A percentile compares a stretch with the other conserved stretches of the same genome.
phyloP scores from a whole-genome alignment of 2,888 invertebrate genomes.

The Melanotus villosus region DNA sequence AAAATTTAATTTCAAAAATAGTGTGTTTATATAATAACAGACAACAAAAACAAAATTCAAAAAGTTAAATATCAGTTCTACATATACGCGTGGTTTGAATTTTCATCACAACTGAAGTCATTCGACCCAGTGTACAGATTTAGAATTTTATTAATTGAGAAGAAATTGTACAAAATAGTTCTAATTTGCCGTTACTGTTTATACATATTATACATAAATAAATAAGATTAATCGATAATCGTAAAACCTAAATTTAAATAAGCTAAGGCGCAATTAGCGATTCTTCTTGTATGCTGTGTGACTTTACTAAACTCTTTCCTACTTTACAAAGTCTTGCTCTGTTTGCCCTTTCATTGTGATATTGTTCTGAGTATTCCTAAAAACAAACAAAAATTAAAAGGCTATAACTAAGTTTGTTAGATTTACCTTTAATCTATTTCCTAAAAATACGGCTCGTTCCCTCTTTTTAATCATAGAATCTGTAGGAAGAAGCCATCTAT shows the following conservation, averaged over 20 bases:
- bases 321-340: conserved; percentile 74
- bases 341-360: conserved; percentile 79
- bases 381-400: too few relatives aligned
- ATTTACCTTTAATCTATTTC: conserved; percentile 84
- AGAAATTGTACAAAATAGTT: background rate
- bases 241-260: conserved; percentile 18
- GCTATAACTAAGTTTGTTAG: too few relatives aligned
- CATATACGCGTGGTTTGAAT: background rate
- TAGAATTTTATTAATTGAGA: too few relatives aligned
- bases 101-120: conserved; percentile 7
- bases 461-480: conserved; percentile 95
- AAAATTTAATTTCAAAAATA: conserved; percentile 26
- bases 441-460: conserved; percentile 89
- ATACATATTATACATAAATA: too few relatives aligned
- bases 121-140: background rate
- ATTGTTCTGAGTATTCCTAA: conserved; percentile 85
- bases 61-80: conserved; percentile 18
- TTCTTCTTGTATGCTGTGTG: conserved; percentile 90
- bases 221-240: background rate
- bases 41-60: conserved; percentile 28
- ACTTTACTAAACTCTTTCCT: conserved; percentile 74
- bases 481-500: conserved; percentile 94
- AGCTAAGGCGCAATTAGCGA: conserved; percentile 72
- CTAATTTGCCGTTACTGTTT: too few relatives aligned
- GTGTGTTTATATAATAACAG: conserved; percentile 18